Evolutionary conservation across 2,888 invertebrate species (phyloP), one percentile per base, ranked within the genome.

Genomic region (Amblyjoppa fuscipennis): DNA sequence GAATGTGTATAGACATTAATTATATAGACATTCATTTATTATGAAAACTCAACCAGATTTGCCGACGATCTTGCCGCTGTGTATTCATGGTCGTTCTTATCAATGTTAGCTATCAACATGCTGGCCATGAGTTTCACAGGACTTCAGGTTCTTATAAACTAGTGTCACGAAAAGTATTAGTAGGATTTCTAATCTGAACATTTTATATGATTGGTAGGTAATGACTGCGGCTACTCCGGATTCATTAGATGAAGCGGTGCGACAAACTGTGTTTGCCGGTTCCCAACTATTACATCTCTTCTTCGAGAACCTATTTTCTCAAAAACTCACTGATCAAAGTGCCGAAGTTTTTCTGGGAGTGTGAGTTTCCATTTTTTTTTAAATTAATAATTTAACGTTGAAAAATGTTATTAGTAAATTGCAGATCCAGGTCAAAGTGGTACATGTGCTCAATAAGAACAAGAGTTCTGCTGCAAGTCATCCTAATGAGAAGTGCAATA

Each of bases 101-200:
- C 45, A 16, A 38, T 53, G 20, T 34, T 77, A n/a, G 68, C 51
- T 13, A 6, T 77, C 34, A 77, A 77, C 66, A 77, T 68, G 76
- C 51, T 38, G n/a, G 20, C 64, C n/a, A 13, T 77, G 28, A 66
- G 49, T 31, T 68, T 68, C 28, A 53, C 66, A 20, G 76, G 66
- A 11, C 64, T 77, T 66, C 66, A 68, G 34, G 76, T 68, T n/a
- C 9, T 9, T 56, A 20, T 25, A 3, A 6, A 4, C 45, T 45
- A 3, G 3, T 69, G 13, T 3, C 9, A n/a, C 38, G n/a, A 25
- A 20, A 74, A 45, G 4, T 53, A 56, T 38, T n/a, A 13, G 25
- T 13, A 13, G n/a, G 20, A 13, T 20, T n/a, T 25, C 66, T 41
- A 56, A 56, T 20, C 16, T n/a, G 0, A 20, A 3, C 16, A 66